These are phyloP conservation scores for Cichladusa arquata DNA, from an alignment of 2,113 vertebrate genomes.

Conservation along the genomic window DNA sequence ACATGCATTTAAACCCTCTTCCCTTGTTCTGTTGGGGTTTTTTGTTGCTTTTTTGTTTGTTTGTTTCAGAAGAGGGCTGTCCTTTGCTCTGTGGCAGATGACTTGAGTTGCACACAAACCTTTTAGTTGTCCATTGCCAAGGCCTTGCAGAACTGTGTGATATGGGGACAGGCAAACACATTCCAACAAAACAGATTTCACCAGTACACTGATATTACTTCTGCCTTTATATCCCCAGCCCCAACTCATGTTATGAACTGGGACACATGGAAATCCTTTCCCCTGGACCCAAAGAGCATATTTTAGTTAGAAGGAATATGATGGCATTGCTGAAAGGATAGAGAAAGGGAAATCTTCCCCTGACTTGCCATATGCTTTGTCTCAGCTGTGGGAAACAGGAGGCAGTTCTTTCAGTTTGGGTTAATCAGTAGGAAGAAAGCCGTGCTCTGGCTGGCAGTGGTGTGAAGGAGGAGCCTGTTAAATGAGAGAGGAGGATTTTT, in stretches of 20 bases:
- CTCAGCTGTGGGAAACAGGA: background rate
- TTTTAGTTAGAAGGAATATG: background rate
- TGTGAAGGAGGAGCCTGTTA: background rate
- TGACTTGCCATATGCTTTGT: rapidly evolving
- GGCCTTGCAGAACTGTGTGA: background rate
- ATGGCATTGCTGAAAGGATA: background rate
- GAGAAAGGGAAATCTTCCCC: background rate
- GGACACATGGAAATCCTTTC: background rate
- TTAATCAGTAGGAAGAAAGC: background rate
- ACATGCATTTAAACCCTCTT: background rate
- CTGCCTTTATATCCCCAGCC: background rate
- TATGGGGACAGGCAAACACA: background rate
- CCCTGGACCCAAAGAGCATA: too few species aligned
- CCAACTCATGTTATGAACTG: background rate
- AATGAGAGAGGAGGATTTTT: background rate
- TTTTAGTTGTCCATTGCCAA: background rate
- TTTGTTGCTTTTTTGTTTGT: background rate
- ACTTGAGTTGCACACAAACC: background rate
- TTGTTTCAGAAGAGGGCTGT: background rate
- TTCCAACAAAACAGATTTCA: background rate
- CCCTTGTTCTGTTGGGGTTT: background rate
- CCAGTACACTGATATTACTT: background rate
- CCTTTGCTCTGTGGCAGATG: background rate
- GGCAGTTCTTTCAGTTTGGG: background rate
- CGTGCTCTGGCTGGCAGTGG: background rate